phyloP scores from a whole-genome alignment of 2,113 vertebrate genomes.

The Phalacrocorax aristotelis region DNA sequence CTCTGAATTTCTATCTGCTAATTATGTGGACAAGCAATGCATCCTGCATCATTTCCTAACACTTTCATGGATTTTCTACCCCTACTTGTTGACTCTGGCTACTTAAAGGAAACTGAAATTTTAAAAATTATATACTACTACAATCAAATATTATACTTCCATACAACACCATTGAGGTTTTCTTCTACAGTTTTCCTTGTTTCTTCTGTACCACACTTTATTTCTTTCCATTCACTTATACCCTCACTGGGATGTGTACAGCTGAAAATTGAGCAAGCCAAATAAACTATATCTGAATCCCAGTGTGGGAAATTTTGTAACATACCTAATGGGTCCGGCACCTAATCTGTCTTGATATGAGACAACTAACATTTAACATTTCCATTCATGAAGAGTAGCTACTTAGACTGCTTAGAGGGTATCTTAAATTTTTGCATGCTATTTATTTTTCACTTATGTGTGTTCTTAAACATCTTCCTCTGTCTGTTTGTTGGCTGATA shows the following conservation, averaged over 20 bases:
- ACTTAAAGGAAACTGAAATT: not conserved
- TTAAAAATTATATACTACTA: not conserved
- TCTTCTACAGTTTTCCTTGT: not conserved
- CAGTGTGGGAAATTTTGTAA: slow-evolving; percentile 22
- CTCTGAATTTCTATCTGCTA: not conserved
- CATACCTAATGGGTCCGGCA: slow-evolving; percentile 25
- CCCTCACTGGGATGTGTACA: not conserved
- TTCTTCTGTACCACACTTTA: not conserved
- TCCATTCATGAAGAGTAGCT: slow-evolving; percentile 29
- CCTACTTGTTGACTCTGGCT: not conserved
- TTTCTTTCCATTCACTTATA: not conserved
- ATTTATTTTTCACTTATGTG: slow-evolving; percentile 68
- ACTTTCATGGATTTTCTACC: not conserved
- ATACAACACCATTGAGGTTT: not conserved
- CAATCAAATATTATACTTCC: not conserved
- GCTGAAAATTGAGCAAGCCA: slow-evolving; percentile 36
- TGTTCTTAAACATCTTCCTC: slow-evolving; percentile 63
- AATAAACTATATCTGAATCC: slow-evolving; percentile 24
- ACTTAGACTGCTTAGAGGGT: slow-evolving; percentile 52
- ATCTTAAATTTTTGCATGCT: slow-evolving; percentile 46
- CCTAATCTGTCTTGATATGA: slow-evolving; percentile 10
- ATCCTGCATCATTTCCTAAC: not conserved
- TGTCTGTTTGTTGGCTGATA: slow-evolving; percentile 54
- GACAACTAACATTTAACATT: slow-evolving; percentile 31
- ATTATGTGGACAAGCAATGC: not conserved